Conservation (phyloP, 2,888 invertebrate genomes). For the Andricus quercusramuli region DNA sequence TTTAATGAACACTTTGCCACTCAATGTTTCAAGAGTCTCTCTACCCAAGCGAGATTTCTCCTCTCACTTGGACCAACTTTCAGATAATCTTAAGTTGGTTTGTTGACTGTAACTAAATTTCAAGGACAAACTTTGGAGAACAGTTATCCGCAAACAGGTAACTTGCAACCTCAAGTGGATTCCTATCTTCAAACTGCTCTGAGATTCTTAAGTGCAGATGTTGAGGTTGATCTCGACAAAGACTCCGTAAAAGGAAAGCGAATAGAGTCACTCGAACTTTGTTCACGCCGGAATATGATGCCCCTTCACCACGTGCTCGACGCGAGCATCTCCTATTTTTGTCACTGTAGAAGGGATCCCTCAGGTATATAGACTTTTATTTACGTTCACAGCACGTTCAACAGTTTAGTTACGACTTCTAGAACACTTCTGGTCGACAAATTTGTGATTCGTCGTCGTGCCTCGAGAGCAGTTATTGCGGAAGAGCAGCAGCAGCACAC, state of each 20-base stretch:
- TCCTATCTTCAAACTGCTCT: conserved; percentile 13
- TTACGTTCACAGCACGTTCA: conserved; percentile 34
- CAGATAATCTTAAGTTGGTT: conserved; percentile 21
- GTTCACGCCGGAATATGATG: conserved; percentile 27
- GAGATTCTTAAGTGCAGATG: conserved; percentile 20
- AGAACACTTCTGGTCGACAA: conserved; percentile 39
- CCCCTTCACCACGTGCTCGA: conserved; percentile 48
- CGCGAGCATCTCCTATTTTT: not conserved
- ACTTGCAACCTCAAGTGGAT: conserved; percentile 11
- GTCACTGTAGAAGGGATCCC: not conserved
- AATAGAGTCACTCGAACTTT: conserved; percentile 1
- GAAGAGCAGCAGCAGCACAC: conserved; percentile 30
- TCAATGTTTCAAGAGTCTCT: not conserved
- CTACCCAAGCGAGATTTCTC: conserved; percentile 3
- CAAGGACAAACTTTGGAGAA: conserved; percentile 29
- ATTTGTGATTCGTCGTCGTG: conserved; percentile 24
- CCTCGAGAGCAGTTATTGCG: conserved; percentile 30
- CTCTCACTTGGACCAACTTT: conserved; percentile 7
- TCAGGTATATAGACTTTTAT: conserved; percentile 5
- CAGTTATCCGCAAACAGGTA: conserved; percentile 6
- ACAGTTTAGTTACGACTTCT: conserved; percentile 43
- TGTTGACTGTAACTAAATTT: conserved; percentile 36
- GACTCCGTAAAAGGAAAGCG: not conserved
- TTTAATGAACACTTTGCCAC: not conserved
- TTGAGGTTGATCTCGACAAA: conserved; percentile 24